Base-by-base conservation (phyloP, 2,797 vertebrate species). In the Myotis myotis region DNA sequence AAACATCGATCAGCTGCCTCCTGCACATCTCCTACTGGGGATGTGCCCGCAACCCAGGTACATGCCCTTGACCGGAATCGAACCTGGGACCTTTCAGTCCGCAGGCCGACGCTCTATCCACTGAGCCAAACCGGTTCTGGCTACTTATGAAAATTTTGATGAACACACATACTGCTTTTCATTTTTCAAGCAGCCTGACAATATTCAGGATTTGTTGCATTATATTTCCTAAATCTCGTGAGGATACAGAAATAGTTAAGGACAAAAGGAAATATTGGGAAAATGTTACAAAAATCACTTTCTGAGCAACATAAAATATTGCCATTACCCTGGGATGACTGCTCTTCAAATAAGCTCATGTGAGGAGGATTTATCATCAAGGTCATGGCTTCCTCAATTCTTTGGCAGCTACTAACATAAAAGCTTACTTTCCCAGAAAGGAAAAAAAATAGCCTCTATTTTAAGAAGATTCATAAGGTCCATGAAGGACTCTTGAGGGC, bases 321-420 rank as follows among this genome's bases (percentile, higher is more conserved):
- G 78, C 19, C 55, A 33, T 79, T 87, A 91, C 64, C 49, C 64
- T 91, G 84, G n/a, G 33, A 82, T 71, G 85, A 80, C 28, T 78
- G 80, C 22, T 74, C 74, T 74, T 91, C 55, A 64, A 83, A 80
- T 33, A 92, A 41, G 19, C 25, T 86, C 36, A 55, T 55, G 70
- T 72, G 72, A 89, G 88, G 55, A 91, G 33, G 25, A 93, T 93
- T 95, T 81, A 93, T 64, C 71, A 72, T 62, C 79, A 78, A 80
- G 64, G 55, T 71, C 9, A 16, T 3, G 19, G 22, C 36, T 92
- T 95, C 89, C 64, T 94, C 47, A 74, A 36, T 84, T 85, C 47
- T 83, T 92, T 95, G 83, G 96, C 19, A 88, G 68, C 53, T 84
- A 87, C 66, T 75, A 83, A 92, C 15, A 76, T 5, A 90, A 96